Evolutionary conservation across 2,888 invertebrate genomes (phyloP).

Genomic region (Gari tellinella): DNA sequence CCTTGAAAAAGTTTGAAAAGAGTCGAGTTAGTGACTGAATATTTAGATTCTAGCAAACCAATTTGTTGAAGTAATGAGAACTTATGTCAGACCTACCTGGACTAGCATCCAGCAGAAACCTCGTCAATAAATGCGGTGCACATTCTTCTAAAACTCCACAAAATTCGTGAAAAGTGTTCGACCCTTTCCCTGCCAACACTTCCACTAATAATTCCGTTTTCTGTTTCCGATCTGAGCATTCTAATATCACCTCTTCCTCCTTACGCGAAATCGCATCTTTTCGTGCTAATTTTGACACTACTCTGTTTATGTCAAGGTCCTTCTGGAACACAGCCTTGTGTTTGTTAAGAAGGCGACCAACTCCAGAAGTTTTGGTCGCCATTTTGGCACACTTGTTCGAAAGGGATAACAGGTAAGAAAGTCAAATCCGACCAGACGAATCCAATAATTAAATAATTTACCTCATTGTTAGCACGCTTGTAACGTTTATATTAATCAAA

Average conservation of each 20-base stretch:
- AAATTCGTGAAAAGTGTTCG: constrained; percentile 79
- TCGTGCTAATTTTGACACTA: constrained; percentile 74
- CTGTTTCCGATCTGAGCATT: constrained; percentile 62
- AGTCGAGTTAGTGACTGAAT: too few relatives aligned
- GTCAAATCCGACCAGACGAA: constrained; percentile 26
- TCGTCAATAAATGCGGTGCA: constrained; percentile 75
- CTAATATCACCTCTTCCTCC: constrained; percentile 75
- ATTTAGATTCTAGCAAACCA: too few relatives aligned
- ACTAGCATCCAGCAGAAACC: constrained; percentile 71
- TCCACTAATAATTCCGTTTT: constrained; percentile 79
- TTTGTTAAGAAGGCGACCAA: constrained; percentile 75
- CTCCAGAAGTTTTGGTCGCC: constrained; percentile 76
- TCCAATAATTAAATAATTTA: too few relatives aligned
- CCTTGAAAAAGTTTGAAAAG: constrained; percentile 11
- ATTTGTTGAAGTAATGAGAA: too few relatives aligned
- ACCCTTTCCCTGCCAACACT: constrained; percentile 78
- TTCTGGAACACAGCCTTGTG: constrained; percentile 71
- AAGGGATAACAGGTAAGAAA: constrained; percentile 34
- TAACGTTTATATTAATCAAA: background rate
- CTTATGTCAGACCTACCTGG: constrained; percentile 69
- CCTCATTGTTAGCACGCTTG: background rate
- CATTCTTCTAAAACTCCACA: constrained; percentile 80
- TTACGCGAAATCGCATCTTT: constrained; percentile 74
- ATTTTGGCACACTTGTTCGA: constrained; percentile 68
- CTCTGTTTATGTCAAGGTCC: constrained; percentile 77